Evolutionary conservation across 2,113 vertebrate genomes (phyloP), one percentile per base, ranked within the genome.

Genomic region (Suncus etruscus): DNA sequence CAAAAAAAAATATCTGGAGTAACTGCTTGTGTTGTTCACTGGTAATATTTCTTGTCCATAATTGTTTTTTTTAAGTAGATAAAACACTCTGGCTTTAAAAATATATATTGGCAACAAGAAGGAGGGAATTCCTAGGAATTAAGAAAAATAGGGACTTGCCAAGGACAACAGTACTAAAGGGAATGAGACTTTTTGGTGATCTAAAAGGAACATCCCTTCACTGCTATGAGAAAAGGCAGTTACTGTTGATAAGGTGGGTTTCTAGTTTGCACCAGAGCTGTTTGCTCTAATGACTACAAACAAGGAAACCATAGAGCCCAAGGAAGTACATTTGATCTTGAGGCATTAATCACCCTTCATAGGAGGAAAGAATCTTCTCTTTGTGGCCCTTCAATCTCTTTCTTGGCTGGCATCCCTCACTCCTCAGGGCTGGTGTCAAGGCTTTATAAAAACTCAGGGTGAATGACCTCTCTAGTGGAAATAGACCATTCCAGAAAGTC

Each of bases 311-410:
- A 9, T 5, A 50, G 32, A 77, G 63, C 74, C 77, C 77, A 51
- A 76, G 80, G 77, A 90, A 87, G 65, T 32, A 86, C 58, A 50
- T 87, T 93, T 90, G 61, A 83, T 90, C 89, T 92, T 22, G 25
- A 90, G 93, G 89, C 91, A 82, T 68, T 72, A 95, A 87, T 90
- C 47, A 74, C 70, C 51, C 63, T 75, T 94, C 63, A 80, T 90
- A 80, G 48, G 70, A 90, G 94, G 70, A 87, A 92, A 95, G 86
- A 92, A 91, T 84, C 54, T 72, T 69, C 61, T 86, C 91, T 91
- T 91, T 88, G 90, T 88, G 72, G 76, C 8, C 80, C 85, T 90
- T 77, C 47, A 58, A 8, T 84, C 88, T 94, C 66, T 47, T 83
- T 74, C 86, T 92, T 90, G 86, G 95, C 77, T 58, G 80, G 51